Conservation (phyloP, 1,140 invertebrate genomes). For the Bathynomus jamesi region DNA sequence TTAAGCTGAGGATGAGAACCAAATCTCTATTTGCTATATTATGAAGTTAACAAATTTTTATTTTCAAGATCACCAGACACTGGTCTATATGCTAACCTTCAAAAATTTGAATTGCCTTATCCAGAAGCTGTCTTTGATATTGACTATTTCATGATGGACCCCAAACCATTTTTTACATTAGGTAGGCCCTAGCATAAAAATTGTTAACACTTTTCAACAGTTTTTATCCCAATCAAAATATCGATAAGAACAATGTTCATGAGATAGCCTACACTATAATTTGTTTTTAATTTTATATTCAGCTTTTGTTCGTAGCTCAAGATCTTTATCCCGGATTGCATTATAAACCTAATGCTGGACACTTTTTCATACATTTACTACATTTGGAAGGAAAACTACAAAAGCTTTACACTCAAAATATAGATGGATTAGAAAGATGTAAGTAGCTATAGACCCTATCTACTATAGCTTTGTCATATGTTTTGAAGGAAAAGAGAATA, state of each 20-base stretch:
- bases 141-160: constrained; percentile 68
- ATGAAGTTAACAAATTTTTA: too few relatives aligned
- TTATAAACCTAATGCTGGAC: constrained; percentile 69
- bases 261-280: too few relatives aligned
- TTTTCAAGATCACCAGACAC: constrained; percentile 66
- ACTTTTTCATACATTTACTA: constrained; percentile 72
- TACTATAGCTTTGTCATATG: too few relatives aligned
- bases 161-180: constrained; percentile 74
- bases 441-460: constrained; percentile 5
- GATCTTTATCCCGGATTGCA: constrained; percentile 67
- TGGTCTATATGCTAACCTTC: constrained; percentile 85
- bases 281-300: too few relatives aligned
- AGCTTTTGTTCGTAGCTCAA: constrained; percentile 60
- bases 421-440: constrained; percentile 77
- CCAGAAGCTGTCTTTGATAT: constrained; percentile 91
- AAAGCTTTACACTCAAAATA: constrained; percentile 84
- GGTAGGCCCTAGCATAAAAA: constrained; percentile 61
- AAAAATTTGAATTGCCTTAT: constrained; percentile 83
- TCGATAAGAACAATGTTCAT: too few relatives aligned
- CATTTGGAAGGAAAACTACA: constrained; percentile 69
- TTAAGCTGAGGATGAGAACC: too few relatives aligned
- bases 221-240: too few relatives aligned
- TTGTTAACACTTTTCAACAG: constrained; percentile 75
- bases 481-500: too few relatives aligned
- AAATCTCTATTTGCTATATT: too few relatives aligned